A percentile compares a stretch with the other conserved stretches of the same genome.
These are phyloP conservation scores for Chloroceryle amazona DNA, from an alignment of 2,797 vertebrate species.

Conservation along the genomic window DNA sequence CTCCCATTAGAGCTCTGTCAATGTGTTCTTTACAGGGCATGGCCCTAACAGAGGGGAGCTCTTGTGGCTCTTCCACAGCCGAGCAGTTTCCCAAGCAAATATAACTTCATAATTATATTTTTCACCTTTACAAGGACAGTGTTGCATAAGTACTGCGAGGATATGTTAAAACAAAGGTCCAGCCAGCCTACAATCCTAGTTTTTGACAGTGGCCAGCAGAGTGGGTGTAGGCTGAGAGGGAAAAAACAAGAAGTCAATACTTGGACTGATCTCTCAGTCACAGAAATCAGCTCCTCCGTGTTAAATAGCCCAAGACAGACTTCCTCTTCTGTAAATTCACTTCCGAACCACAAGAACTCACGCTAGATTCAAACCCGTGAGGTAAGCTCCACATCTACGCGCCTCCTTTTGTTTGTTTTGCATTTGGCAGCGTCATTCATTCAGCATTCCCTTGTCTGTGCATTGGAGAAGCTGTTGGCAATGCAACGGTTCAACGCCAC, in stretches of 20 bases:
- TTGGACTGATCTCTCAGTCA: not conserved
- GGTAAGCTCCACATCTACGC: not conserved
- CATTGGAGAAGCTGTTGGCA: not conserved
- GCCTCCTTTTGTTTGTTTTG: not conserved
- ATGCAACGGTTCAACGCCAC: not conserved
- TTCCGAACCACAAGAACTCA: not conserved
- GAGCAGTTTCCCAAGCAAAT: not conserved
- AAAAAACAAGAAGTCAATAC: not conserved
- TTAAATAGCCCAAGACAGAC: not conserved
- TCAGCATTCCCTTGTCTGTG: accelerated
- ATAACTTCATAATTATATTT: not conserved
- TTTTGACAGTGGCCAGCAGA: not conserved
- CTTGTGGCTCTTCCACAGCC: not conserved
- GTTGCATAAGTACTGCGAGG: not conserved
- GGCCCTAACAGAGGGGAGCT: not conserved
- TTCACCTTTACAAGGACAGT: not conserved
- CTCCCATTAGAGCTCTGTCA: not conserved
- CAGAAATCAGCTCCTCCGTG: not conserved
- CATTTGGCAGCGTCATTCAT: not conserved
- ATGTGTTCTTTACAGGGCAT: not conserved
- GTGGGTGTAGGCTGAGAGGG: not conserved
- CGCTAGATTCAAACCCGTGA: not conserved
- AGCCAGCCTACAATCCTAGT: not conserved
- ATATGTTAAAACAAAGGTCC: not conserved
- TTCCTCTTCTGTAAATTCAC: not conserved